These are phyloP conservation scores for Chrysocyon brachyurus DNA, from an alignment of 2,797 vertebrate genomes.

Conservation along the genomic window DNA sequence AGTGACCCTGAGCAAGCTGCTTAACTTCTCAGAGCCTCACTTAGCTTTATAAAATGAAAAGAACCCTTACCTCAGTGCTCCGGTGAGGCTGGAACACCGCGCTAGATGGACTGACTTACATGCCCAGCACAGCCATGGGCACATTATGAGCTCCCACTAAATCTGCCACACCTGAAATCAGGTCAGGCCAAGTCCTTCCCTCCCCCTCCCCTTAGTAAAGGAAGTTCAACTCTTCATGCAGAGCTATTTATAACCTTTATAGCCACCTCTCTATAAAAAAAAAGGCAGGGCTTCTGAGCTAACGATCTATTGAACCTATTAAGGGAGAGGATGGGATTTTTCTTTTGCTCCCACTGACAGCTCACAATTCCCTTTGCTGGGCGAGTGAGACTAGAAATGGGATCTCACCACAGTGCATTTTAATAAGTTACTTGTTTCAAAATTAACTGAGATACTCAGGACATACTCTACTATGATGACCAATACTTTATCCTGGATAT, in stretches of 20 bases:
- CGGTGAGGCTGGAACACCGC: not conserved
- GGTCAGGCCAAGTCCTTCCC: not conserved
- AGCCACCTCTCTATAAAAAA: not conserved
- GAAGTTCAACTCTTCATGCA: not conserved
- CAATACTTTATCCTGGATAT: not conserved
- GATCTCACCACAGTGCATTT: not conserved
- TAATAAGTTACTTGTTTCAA: slow-evolving; percentile 56
- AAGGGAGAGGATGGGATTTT: not conserved
- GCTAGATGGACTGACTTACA: not conserved
- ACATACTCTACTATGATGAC: not conserved
- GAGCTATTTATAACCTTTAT: not conserved
- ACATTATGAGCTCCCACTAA: not conserved
- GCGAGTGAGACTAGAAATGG: not conserved
- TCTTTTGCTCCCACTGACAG: not conserved
- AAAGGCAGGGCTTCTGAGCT: not conserved
- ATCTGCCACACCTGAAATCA: not conserved
- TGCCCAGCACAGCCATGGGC: not conserved
- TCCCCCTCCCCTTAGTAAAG: not conserved
- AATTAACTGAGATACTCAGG: not conserved
- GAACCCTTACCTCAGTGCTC: not conserved
- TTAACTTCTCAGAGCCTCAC: not conserved
- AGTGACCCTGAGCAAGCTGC: not conserved
- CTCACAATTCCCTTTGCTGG: not conserved
- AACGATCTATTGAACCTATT: not conserved
- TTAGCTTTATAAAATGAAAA: slow-evolving; percentile 2